Conservation (phyloP, 2,888 invertebrate genomes). For the Alsophila aescularia region DNA sequence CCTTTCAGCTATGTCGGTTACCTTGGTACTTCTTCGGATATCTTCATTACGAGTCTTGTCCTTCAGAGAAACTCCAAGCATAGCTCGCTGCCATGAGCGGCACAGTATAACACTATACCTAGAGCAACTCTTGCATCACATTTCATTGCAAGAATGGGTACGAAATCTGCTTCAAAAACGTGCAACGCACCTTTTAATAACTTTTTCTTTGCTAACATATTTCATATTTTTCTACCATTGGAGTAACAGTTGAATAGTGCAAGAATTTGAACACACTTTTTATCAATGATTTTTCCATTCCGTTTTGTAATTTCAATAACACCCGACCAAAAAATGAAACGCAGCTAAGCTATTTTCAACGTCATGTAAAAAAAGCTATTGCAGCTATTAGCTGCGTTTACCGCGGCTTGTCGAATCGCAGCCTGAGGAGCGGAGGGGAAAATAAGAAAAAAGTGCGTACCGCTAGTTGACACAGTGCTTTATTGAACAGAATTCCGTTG, state of each 20-base stretch:
- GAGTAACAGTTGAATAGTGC: not conserved
- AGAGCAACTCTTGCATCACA: not conserved
- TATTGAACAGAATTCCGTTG: constrained; percentile 76
- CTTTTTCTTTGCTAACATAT: not conserved
- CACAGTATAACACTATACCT: too few relatives aligned
- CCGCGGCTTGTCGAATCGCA: constrained; percentile 60
- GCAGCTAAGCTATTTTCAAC: constrained; percentile 27
- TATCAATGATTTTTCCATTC: constrained; percentile 8
- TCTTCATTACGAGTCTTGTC: too few relatives aligned
- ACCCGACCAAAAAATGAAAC: constrained; percentile 14
- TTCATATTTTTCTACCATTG: not conserved
- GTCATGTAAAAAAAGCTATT: constrained; percentile 28
- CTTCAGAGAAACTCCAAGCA: too few relatives aligned
- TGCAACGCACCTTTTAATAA: not conserved
- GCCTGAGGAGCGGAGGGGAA: constrained; percentile 52
- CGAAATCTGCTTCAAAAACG: not conserved
- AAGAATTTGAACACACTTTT: constrained; percentile 14
- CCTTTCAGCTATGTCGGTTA: too few relatives aligned
- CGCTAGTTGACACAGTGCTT: constrained; percentile 82
- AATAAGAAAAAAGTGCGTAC: constrained; percentile 72
- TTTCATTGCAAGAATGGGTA: not conserved
- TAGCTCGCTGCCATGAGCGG: too few relatives aligned
- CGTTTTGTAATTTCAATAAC: constrained; percentile 26
- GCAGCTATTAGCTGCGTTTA: constrained; percentile 39
- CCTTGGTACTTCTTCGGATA: too few relatives aligned